These are phyloP conservation scores for Neosilurus mollespiculum DNA, from an alignment of 2,797 vertebrate species.

Conservation along the genomic window DNA sequence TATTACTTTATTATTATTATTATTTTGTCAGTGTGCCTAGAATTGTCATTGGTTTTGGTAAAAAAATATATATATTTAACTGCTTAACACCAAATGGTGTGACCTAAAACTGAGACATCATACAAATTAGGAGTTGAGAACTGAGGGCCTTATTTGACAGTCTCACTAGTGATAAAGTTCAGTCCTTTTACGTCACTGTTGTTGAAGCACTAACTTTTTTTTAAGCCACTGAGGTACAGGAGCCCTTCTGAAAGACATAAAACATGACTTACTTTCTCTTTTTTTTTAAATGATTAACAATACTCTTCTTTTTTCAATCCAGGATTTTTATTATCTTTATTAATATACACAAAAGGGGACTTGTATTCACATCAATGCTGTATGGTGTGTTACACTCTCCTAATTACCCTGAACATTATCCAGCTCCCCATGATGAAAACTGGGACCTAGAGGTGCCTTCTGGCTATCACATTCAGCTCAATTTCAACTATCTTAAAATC, in stretches of 20 bases:
- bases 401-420: conserved; percentile 67
- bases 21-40: background rate
- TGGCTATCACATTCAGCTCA: conserved; percentile 81
- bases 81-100: background rate
- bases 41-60: background rate
- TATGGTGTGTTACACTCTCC: conserved; percentile 78
- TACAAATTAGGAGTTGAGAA: background rate
- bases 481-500: conserved; percentile 86
- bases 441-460: conserved; percentile 83
- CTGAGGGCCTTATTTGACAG: background rate
- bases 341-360: background rate
- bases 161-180: background rate
- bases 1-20: too few species aligned
- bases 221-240: background rate
- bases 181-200: background rate
- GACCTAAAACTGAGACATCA: background rate
- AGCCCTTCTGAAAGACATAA: background rate
- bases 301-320: background rate
- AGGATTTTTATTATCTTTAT: conserved; percentile 11
- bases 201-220: background rate
- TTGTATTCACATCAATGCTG: conserved; percentile 41
- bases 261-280: background rate
- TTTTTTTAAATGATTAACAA: background rate
- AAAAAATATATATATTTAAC: background rate
- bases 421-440: conserved; percentile 52